Base-by-base conservation (phyloP, 2,797 vertebrate genomes). In the Chelonia mydas region DNA sequence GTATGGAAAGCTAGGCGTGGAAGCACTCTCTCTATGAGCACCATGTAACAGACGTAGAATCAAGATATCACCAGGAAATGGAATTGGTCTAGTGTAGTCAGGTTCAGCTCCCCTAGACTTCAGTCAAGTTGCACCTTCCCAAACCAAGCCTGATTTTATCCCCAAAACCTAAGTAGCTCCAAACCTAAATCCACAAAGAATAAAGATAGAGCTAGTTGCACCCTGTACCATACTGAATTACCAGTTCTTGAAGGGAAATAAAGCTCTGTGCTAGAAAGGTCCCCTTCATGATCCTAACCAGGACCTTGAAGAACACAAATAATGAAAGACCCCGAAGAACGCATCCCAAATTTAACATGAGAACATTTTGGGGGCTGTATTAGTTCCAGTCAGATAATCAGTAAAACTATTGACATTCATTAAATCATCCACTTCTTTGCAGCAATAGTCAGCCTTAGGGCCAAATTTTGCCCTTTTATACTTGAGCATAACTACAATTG, bases 1-100 rank as follows among this genome's bases (percentile, higher is more conserved):
- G 33, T 0, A 0, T 68, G 25, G 82, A 88, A 33, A 37, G 53
- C 1, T 0, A 74, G 28, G 27, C 6, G 3, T 13, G 82, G 19
- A 51, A 94, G 59, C 28, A 23, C 19, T 41, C 11, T 59, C 27
- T 31, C 59, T 61, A 61, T 61, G 59, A 6, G 28, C 59, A 72
- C 19, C 68, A 41, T 72, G 68, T 16, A 68, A 72, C 17, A 49
- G 54, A 51, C 3, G 23, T 31, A 49, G 0, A 0, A 72, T 72
- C 37, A 72, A 21, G 33, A 23, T 72, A 41, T 41, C 68, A 72
- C 19, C 7, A 8, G 37, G 4, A 41, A n/a, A 72, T 1, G 2
- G 4, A 72, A 72, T 41, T n/a, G n/a, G 33, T 68, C n/a, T n/a
- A 37, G 17, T 17, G 17, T 37, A n/a, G n/a, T 68, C 65, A 37